A percentile compares a stretch with the other conserved stretches of the same genome.
Evolutionary conservation across 1,140 invertebrate genomes (phyloP).

Genomic region (Nixonia krombeini): DNA sequence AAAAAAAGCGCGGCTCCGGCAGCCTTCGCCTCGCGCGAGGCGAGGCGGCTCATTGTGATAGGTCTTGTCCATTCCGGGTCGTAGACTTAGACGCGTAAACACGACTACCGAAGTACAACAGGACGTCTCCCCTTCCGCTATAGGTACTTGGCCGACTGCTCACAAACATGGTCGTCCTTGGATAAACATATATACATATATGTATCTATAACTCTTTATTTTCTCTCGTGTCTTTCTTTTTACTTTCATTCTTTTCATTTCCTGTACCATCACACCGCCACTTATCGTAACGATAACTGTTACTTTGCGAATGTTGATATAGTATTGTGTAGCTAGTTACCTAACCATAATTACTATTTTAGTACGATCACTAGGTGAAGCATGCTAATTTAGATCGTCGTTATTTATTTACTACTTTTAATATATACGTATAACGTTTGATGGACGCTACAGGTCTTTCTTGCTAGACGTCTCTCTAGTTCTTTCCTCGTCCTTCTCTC

Average conservation of each 20-base stretch:
- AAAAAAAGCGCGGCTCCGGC: no score
- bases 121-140: constrained; percentile 9
- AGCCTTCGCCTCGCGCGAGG: constrained; percentile 1
- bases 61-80: constrained; percentile 46
- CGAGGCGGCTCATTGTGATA: constrained; percentile 38
- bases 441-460: constrained; percentile 33
- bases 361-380: constrained; percentile 53
- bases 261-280: constrained; percentile 24
- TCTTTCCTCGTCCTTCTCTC: constrained; percentile 17
- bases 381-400: constrained; percentile 55
- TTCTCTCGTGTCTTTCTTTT: constrained; percentile 23
- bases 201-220: no score
- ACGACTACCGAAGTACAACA: constrained; percentile 21
- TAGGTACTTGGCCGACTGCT: constrained; percentile 8
- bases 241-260: constrained; percentile 21
- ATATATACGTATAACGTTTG: constrained; percentile 25
- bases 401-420: constrained; percentile 53
- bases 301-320: constrained; percentile 50
- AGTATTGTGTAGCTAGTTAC: constrained; percentile 49
- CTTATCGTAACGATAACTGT: constrained; percentile 21
- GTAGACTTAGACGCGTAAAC: constrained; percentile 21
- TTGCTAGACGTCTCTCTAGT: constrained; percentile 34
- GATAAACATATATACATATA: not conserved
- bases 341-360: constrained; percentile 47
- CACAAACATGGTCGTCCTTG: not conserved